Evolutionary conservation across 2,797 vertebrate species (phyloP).

Genomic region (Gouania willdenowi): DNA sequence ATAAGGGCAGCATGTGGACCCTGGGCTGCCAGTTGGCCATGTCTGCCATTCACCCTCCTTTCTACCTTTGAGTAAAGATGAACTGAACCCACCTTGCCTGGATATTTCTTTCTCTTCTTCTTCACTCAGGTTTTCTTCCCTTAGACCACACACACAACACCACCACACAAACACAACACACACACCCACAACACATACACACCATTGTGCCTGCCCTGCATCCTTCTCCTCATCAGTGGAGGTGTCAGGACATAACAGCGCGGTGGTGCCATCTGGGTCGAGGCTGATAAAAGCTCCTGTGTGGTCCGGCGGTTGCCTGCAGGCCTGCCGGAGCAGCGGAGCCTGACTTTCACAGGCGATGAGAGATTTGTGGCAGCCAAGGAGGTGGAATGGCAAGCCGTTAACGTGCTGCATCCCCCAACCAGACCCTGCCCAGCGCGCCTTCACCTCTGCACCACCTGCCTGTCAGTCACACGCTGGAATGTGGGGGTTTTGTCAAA

Average conservation of each 20-base stretch:
- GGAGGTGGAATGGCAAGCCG: conserved; percentile 53
- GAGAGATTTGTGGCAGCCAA: conserved; percentile 64
- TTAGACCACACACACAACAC: neutral
- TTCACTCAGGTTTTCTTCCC: conserved; percentile 8
- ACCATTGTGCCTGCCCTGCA: conserved; percentile 28
- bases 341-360: conserved; percentile 71
- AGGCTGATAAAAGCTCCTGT: conserved; percentile 78
- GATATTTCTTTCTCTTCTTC: conserved; percentile 14
- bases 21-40: too few relatives aligned
- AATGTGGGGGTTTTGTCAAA: conserved; percentile 10
- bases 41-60: too few relatives aligned
- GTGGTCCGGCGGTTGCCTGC: too few relatives aligned
- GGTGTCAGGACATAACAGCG: conserved; percentile 59
- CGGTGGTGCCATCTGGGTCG: conserved; percentile 71
- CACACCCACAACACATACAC: conserved; percentile 11
- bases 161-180: conserved; percentile 1
- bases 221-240: conserved; percentile 53
- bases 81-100: conserved; percentile 4
- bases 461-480: conserved; percentile 35
- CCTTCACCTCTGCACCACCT: conserved; percentile 10
- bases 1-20: too few relatives aligned
- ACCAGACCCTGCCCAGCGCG: neutral
- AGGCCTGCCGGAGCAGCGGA: conserved; percentile 58
- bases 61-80: conserved; percentile 9
- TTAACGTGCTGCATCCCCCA: conserved; percentile 58